Conservation (phyloP, 1,140 invertebrate species). For the Oppia nitens region DNA sequence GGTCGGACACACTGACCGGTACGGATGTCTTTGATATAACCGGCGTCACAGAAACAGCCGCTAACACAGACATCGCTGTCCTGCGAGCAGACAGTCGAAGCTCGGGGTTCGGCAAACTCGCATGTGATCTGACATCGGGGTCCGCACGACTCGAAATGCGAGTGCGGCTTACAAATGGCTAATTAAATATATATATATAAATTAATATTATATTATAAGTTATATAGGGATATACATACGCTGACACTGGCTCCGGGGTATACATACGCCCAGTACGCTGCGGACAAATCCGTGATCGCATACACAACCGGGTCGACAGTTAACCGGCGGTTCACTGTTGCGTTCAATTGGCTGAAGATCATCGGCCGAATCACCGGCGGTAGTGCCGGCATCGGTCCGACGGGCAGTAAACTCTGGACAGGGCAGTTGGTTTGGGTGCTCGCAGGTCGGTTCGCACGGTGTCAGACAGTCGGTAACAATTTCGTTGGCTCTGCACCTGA, state of each 20-base stretch:
- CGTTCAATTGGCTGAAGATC: not conserved
- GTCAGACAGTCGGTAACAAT: not conserved
- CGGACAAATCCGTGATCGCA: not conserved
- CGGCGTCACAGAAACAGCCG: not conserved
- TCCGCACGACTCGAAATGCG: not conserved
- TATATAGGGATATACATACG: not conserved
- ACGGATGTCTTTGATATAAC: not conserved
- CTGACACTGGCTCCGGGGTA: not conserved
- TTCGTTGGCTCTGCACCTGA: no score
- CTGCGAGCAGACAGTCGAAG: not conserved
- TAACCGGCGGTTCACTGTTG: not conserved
- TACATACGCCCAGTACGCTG: not conserved
- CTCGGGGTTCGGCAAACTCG: not conserved
- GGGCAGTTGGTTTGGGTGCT: not conserved
- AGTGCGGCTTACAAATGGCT: not conserved
- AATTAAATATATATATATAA: not conserved
- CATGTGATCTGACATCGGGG: not conserved
- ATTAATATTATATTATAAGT: not conserved
- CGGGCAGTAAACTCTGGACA: not conserved
- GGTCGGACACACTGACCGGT: not conserved
- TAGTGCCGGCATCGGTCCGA: no score
- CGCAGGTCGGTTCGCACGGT: not conserved
- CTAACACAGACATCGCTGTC: not conserved
- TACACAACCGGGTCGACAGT: not conserved
- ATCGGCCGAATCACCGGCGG: not conserved